These are phyloP conservation scores for Ctenoplectra terminalis DNA, from an alignment of 1,140 invertebrate species.

Conservation along the genomic window DNA sequence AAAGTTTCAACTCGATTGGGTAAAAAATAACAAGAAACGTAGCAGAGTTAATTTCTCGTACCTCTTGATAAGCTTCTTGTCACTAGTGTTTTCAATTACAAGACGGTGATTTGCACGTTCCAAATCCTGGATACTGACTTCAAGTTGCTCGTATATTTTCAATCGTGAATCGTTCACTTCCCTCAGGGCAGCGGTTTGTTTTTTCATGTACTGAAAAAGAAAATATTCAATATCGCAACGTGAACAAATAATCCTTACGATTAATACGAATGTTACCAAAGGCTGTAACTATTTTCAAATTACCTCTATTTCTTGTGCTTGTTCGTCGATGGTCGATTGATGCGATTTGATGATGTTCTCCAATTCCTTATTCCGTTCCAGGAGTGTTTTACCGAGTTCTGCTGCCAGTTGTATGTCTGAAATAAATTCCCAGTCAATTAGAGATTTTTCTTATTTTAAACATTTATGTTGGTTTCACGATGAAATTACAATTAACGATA, in stretches of 20 bases:
- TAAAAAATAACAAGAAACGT: too few relatives aligned
- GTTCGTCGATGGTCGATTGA: slow-evolving; percentile 93
- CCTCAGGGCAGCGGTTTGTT: slow-evolving; percentile 93
- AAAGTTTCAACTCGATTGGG: too few relatives aligned
- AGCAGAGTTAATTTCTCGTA: slow-evolving; percentile 80
- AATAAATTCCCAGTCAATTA: slow-evolving; percentile 75
- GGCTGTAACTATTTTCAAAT: slow-evolving; percentile 13
- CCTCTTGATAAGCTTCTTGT: slow-evolving; percentile 95
- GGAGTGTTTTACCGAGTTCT: slow-evolving; percentile 95
- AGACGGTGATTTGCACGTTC: slow-evolving; percentile 94
- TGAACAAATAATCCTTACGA: slow-evolving; percentile 36
- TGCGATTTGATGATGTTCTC: slow-evolving; percentile 92
- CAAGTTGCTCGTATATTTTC: slow-evolving; percentile 96
- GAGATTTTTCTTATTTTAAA: slow-evolving; percentile 6
- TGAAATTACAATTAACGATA: too few relatives aligned
- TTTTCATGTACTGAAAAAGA: slow-evolving; percentile 91
- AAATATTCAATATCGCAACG: neutral
- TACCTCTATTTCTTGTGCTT: slow-evolving; percentile 96
- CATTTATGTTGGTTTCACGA: too few relatives aligned
- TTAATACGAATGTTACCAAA: neutral
- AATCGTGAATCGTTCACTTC: slow-evolving; percentile 95
- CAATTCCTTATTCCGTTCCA: slow-evolving; percentile 96
- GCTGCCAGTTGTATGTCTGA: slow-evolving; percentile 96
- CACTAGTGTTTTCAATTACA: slow-evolving; percentile 89
- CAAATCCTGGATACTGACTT: slow-evolving; percentile 94